Evolutionary conservation across 2,797 vertebrate genomes (phyloP).

Genomic region (Spinus pinus): DNA sequence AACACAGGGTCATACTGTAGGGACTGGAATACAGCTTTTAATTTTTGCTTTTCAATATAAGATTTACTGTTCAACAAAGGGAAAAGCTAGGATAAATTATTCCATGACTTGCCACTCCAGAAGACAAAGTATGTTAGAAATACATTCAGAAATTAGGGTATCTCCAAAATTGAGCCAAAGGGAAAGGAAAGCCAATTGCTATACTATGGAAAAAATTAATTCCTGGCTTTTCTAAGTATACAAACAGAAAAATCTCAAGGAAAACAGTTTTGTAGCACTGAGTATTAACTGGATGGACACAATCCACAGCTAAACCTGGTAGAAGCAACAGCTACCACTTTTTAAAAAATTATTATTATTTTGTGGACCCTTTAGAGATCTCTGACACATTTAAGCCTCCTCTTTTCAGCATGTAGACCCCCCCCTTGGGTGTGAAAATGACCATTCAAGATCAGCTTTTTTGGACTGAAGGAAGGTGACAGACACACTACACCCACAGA

Average conservation of each 20-base stretch:
- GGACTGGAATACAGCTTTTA: background rate
- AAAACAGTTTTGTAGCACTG: background rate
- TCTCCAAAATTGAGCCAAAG: background rate
- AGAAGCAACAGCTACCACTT: background rate
- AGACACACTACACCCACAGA: background rate
- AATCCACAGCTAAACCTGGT: background rate
- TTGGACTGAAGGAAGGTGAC: background rate
- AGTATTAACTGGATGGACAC: background rate
- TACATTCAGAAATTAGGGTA: background rate
- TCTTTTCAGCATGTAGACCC: background rate
- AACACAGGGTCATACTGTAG: background rate
- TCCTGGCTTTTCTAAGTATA: background rate
- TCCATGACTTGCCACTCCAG: background rate
- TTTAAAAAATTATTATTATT: background rate
- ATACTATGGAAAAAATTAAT: background rate
- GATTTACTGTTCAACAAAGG: background rate
- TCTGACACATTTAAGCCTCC: background rate
- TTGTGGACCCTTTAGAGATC: background rate
- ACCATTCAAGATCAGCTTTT: background rate
- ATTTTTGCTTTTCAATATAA: background rate
- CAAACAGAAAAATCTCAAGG: background rate
- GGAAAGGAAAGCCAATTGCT: background rate
- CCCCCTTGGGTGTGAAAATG: accelerated
- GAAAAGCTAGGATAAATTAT: background rate
- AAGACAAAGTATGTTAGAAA: background rate